Evolutionary conservation across 1,140 invertebrate genomes (phyloP).

Genomic region (Berghia stephanieae): DNA sequence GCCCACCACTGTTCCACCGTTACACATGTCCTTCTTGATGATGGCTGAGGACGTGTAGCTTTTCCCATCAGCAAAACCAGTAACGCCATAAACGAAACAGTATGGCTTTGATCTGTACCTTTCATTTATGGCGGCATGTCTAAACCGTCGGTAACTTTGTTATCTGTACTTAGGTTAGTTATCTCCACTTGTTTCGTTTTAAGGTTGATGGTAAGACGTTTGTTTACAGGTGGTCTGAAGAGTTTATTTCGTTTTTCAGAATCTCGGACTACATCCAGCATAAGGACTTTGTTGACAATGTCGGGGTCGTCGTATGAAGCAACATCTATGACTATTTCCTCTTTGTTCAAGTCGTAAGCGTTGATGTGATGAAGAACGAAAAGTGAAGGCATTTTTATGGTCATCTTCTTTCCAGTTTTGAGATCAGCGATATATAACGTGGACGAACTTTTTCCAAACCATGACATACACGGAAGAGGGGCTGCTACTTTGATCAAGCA

Average conservation of each 20-base stretch:
- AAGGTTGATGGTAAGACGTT: slow-evolving; percentile 47
- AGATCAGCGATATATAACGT: slow-evolving; percentile 47
- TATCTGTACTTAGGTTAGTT: background rate
- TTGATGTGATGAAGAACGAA: slow-evolving; percentile 57
- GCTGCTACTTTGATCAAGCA: slow-evolving; percentile 41
- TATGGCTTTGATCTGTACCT: slow-evolving; percentile 44
- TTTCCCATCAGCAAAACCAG: slow-evolving; percentile 46
- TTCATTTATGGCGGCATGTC: slow-evolving; percentile 60
- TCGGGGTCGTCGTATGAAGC: slow-evolving; percentile 44
- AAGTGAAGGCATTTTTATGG: slow-evolving; percentile 42
- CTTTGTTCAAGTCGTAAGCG: slow-evolving; percentile 49
- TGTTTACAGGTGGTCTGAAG: slow-evolving; percentile 31
- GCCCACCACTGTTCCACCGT: slow-evolving; percentile 35
- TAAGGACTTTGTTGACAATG: slow-evolving; percentile 42
- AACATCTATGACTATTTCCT: slow-evolving; percentile 47
- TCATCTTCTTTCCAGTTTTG: slow-evolving; percentile 38
- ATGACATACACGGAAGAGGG: slow-evolving; percentile 52
- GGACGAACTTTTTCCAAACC: slow-evolving; percentile 35
- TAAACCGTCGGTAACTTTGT: slow-evolving; percentile 30
- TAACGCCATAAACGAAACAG: slow-evolving; percentile 56
- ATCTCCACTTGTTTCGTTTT: slow-evolving; percentile 20
- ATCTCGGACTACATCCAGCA: slow-evolving; percentile 42
- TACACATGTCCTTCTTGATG: slow-evolving; percentile 58
- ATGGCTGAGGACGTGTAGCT: slow-evolving; percentile 43
- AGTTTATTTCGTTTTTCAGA: slow-evolving; percentile 36